Evolutionary conservation across 2,113 vertebrate species (phyloP), one percentile per base, ranked within the genome.

Genomic region (Eidolon helvum): DNA sequence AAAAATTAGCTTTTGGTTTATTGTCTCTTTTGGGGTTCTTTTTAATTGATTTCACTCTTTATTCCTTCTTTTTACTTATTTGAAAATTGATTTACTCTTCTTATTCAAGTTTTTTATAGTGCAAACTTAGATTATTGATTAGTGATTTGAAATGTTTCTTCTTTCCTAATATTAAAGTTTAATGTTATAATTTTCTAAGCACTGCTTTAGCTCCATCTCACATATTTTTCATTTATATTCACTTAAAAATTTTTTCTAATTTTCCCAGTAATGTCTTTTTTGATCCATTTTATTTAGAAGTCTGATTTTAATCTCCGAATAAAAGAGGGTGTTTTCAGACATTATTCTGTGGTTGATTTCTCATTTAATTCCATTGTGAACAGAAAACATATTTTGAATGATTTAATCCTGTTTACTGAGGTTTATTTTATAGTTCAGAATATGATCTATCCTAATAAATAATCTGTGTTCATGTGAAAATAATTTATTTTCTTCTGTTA

Each of bases 401-500:
- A 63, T 87, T 75, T 87, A 72, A 30, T 61, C 4, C 15, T 78
- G 2, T 82, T 75, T 63, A 63, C 28, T 83, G 26, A 69, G 2
- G 33, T 40, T 83, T 93, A 82, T 84, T 40, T 91, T 83, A 57
- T 65, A 82, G 21, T 30, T 11, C 28, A 65, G 38, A 69, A 28
- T 69, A 43, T 63, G 10, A 53, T 69, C 30, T 77, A n/a, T 80
- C 11, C 43, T 82, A 40, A 45, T 77, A 75, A 93, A 68, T 82
- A 87, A 77, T 69, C 59, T 69, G 5, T 68, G 28, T 86, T 86
- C 57, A 69, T 40, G 74, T 92, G 40, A 59, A 83, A 90, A 72
- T 57, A 95, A 89, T 80, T 48, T 18, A 59, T 74, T 95, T 92
- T 85, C 38, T 80, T 69, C 15, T 57, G 68, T 68, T 90, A 68